Evolutionary conservation across 1,140 invertebrate genomes (phyloP).

Genomic region (Heliconius himera): DNA sequence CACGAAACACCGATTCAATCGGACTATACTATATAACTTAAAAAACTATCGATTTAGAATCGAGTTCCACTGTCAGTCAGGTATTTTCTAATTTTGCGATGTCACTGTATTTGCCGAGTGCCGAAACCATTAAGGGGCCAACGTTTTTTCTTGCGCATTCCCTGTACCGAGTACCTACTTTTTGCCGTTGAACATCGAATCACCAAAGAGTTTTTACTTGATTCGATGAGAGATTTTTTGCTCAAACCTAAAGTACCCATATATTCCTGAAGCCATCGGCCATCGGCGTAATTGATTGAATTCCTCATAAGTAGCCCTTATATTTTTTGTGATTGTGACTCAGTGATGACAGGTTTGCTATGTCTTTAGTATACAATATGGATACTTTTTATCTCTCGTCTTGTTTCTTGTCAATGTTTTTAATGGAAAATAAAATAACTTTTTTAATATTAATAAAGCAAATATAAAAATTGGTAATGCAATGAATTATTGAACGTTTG

Average conservation of each 20-base stretch:
- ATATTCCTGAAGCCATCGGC: constrained; percentile 61
- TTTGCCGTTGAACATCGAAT: constrained; percentile 63
- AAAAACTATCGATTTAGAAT: constrained; percentile 41
- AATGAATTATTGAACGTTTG: constrained; percentile 7
- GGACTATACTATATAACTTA: neutral
- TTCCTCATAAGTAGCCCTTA: constrained; percentile 64
- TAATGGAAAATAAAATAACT: neutral
- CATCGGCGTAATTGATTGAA: constrained; percentile 72
- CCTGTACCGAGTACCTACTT: constrained; percentile 53
- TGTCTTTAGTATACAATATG: constrained; percentile 32
- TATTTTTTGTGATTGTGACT: constrained; percentile 32
- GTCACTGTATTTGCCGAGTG: constrained; percentile 56
- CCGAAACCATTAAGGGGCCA: constrained; percentile 64
- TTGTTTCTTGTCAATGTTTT: constrained; percentile 3
- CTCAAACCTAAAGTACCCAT: constrained; percentile 65
- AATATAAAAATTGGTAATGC: neutral
- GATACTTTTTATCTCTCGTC: constrained; percentile 25
- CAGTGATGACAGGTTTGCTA: constrained; percentile 38
- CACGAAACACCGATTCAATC: neutral
- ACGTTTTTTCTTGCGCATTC: constrained; percentile 57
- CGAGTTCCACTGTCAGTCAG: constrained; percentile 51
- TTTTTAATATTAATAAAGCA: neutral
- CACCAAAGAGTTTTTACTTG: constrained; percentile 68
- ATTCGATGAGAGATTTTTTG: constrained; percentile 62
- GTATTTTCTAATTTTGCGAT: constrained; percentile 49